Percentiles rank a stretch among this genome's conserved stretches.
Evolutionary conservation across 23 tunicate species (phyloP).

Genomic region (Ascidia mentula): DNA sequence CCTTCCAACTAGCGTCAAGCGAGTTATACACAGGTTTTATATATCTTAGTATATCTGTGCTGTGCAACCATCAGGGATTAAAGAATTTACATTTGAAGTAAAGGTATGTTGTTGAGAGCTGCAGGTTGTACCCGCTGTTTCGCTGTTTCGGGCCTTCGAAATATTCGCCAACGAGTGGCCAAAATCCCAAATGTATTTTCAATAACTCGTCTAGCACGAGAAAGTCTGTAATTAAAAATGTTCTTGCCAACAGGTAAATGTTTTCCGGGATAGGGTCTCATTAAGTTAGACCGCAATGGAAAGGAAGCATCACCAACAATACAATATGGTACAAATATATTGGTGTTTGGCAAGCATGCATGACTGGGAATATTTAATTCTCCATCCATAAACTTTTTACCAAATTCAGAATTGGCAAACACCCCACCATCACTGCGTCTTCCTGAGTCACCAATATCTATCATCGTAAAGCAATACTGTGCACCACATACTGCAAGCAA

Average conservation of each 20-base stretch:
- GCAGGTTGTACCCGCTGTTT: no score
- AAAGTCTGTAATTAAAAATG: no score
- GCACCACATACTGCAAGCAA: conserved; percentile 35
- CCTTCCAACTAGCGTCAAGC: no score
- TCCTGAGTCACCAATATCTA: conserved; percentile 24
- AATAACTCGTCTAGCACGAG: conserved; percentile 1
- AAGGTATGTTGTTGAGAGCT: no score
- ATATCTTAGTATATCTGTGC: no score
- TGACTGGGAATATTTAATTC: conserved; percentile 1
- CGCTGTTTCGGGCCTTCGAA: neutral
- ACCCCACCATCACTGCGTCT: conserved; percentile 31
- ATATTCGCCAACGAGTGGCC: conserved; percentile 15
- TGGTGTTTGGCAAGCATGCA: conserved; percentile 6
- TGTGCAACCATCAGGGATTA: no score
- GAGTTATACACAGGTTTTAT: no score
- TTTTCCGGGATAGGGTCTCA: no score
- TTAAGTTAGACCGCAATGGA: neutral
- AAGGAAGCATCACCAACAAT: conserved; percentile 1
- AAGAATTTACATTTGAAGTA: no score
- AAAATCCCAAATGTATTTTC: conserved; percentile 15
- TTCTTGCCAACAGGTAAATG: neutral
- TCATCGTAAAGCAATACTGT: conserved; percentile 14
- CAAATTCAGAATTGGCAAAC: conserved; percentile 24
- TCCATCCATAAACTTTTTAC: neutral
- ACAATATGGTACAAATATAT: neutral